Percentiles rank a stretch among this genome's conserved stretches.
Evolutionary conservation across 1,140 invertebrate genomes (phyloP).

Genomic region (Bombus impatiens): DNA sequence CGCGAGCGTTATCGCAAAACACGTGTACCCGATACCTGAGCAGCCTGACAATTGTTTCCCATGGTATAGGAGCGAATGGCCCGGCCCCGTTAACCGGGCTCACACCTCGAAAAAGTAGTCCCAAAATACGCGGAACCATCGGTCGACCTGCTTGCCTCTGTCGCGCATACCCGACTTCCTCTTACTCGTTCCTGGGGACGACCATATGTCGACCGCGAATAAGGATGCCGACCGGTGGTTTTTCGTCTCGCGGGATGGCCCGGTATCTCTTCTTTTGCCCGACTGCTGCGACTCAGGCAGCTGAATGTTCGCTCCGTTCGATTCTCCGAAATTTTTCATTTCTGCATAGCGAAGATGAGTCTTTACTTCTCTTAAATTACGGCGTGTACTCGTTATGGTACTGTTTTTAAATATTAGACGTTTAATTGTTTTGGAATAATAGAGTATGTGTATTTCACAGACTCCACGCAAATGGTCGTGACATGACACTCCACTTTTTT

Average conservation of each 20-base stretch:
- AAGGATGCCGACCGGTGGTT: conserved; percentile 53
- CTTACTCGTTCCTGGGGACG: conserved; percentile 42
- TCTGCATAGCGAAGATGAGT: background rate
- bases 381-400: too few relatives aligned
- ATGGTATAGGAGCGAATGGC: conserved; percentile 59
- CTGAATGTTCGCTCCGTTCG: background rate
- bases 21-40: conserved; percentile 74
- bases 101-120: conserved; percentile 74
- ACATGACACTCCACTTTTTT: background rate
- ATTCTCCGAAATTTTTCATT: conserved; percentile 16
- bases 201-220: conserved; percentile 70
- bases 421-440: background rate
- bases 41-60: conserved; percentile 67
- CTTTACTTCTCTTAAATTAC: background rate
- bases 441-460: too few relatives aligned
- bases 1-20: conserved; percentile 70
- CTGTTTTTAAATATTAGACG: background rate
- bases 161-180: conserved; percentile 19
- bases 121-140: conserved; percentile 73
- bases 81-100: conserved; percentile 59
- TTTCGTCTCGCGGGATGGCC: conserved; percentile 55
- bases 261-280: conserved; percentile 45
- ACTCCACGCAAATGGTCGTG: too few relatives aligned
- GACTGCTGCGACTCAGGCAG: background rate
- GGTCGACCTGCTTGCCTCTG: conserved; percentile 30